These are phyloP conservation scores for Nezara viridula DNA, from an alignment of 2,888 invertebrate genomes.

Conservation along the genomic window DNA sequence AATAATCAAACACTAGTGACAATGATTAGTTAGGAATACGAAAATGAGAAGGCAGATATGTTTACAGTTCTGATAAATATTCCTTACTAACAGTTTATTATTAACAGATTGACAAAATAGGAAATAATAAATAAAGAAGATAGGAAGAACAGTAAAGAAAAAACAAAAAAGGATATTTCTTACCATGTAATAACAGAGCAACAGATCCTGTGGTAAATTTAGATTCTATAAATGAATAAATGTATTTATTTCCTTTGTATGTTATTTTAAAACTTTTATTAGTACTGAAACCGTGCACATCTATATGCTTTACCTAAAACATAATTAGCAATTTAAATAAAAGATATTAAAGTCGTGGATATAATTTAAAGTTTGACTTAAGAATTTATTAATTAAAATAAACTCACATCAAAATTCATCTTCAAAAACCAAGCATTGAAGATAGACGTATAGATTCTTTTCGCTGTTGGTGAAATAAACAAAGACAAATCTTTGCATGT, in stretches of 20 bases:
- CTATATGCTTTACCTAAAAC: background rate
- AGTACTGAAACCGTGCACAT: background rate
- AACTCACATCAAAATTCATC: constrained; percentile 25
- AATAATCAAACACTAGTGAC: no score
- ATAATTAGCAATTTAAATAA: background rate
- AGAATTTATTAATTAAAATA: background rate
- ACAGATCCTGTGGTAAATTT: constrained; percentile 26
- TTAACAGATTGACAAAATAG: no score
- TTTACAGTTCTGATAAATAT: no score
- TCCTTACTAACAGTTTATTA: no score
- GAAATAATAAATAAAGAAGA: no score
- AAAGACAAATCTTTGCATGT: background rate
- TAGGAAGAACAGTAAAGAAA: background rate
- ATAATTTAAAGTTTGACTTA: background rate
- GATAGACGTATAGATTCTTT: constrained; percentile 12
- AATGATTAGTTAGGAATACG: no score
- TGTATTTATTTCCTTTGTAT: constrained; percentile 18
- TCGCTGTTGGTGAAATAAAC: constrained; percentile 5
- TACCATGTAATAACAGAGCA: constrained; percentile 3
- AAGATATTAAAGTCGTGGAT: background rate
- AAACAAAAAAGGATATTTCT: background rate
- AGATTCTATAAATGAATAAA: constrained; percentile 38
- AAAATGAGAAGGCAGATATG: no score
- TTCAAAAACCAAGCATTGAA: constrained; percentile 24
- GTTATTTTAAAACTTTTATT: constrained; percentile 33